phyloP scores from a whole-genome alignment of 2,888 invertebrate species.

The Athetis lepigone region DNA sequence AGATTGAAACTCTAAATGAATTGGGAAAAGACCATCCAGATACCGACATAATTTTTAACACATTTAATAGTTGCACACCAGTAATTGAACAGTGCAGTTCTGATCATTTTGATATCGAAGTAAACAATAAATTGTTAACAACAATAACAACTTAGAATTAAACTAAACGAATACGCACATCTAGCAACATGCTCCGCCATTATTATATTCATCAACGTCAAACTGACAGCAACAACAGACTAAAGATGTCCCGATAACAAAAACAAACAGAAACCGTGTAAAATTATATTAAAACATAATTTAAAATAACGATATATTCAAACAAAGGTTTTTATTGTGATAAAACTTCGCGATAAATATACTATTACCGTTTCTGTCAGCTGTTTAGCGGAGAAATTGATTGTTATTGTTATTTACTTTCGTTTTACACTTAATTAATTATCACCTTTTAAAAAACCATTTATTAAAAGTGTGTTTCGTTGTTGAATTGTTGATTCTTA shows the following conservation, averaged over 20 bases:
- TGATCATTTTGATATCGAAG: too few species aligned
- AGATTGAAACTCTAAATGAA: too few species aligned
- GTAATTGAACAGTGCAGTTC: too few species aligned
- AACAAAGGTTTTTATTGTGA: conserved; percentile 18
- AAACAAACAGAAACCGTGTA: conserved; percentile 18
- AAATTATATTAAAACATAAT: conserved; percentile 20
- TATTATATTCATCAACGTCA: conserved; percentile 30
- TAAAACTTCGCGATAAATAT: conserved; percentile 17
- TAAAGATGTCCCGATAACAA: conserved; percentile 25
- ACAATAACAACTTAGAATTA: too few species aligned
- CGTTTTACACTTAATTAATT: conserved; percentile 2
- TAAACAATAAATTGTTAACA: too few species aligned
- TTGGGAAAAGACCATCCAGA: too few species aligned
- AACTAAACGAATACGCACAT: background rate
- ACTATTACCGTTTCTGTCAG: conserved; percentile 12
- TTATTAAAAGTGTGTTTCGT: conserved; percentile 16
- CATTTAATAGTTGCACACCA: background rate
- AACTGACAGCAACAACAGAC: conserved; percentile 20
- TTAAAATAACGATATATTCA: conserved; percentile 17
- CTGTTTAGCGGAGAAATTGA: conserved; percentile 8
- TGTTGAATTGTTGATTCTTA: background rate
- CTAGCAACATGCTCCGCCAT: background rate
- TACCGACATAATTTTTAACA: too few species aligned
- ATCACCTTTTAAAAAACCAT: background rate
- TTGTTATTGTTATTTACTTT: conserved; percentile 10